Conservation (phyloP, 2,888 invertebrate species). For the Xestoiulus laeticollis region DNA sequence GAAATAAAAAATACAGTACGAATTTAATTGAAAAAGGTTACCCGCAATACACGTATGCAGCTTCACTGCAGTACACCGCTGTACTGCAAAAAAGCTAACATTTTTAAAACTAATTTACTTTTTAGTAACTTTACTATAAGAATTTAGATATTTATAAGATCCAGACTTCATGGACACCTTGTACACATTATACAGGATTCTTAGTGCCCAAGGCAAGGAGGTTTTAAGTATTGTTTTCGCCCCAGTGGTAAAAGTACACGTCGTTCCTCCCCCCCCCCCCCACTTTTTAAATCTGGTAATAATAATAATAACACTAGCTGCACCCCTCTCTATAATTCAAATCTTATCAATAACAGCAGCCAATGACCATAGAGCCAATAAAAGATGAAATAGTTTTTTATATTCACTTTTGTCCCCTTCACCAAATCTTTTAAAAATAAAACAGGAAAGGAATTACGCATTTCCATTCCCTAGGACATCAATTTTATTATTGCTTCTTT, state of each 20-base stretch:
- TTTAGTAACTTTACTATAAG: no score
- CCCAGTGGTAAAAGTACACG: not conserved
- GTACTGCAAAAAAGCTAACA: no score
- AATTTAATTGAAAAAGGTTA: no score
- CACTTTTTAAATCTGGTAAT: not conserved
- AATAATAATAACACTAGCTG: slow-evolving; percentile 28
- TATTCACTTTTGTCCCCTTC: slow-evolving; percentile 23
- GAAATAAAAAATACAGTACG: no score
- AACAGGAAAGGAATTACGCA: slow-evolving; percentile 27
- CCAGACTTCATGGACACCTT: no score
- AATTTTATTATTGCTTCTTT: slow-evolving; percentile 33
- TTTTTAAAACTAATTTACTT: no score
- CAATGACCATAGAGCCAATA: slow-evolving; percentile 29
- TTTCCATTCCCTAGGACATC: slow-evolving; percentile 15
- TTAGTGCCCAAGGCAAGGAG: not conserved
- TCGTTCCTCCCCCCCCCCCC: not conserved
- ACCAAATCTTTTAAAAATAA: slow-evolving; percentile 11
- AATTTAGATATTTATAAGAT: no score
- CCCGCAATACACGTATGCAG: no score
- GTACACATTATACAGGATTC: not conserved
- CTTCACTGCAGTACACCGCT: no score
- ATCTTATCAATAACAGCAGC: slow-evolving; percentile 25
- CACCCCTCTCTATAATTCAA: slow-evolving; percentile 20
- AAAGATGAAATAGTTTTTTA: slow-evolving; percentile 11
- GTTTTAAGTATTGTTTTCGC: not conserved